Evolutionary conservation across 2,888 invertebrate species (phyloP).

Genomic region (Lepidocyrtoides sp.): DNA sequence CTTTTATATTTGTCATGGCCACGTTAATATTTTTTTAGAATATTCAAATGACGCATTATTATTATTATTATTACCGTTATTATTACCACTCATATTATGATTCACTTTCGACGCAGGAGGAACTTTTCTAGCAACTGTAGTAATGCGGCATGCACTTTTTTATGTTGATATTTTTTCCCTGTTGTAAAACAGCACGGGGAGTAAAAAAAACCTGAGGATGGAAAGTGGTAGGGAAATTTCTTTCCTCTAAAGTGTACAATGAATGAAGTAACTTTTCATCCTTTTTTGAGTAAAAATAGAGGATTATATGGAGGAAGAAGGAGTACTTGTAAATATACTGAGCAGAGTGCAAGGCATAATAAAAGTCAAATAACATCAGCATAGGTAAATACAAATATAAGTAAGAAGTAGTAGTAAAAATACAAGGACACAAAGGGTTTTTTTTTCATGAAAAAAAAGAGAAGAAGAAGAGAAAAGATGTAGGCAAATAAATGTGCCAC

Average conservation of each 20-base stretch:
- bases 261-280: neutral
- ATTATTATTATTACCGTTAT: neutral
- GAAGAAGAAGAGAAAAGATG: neutral
- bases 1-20: conserved; percentile 59
- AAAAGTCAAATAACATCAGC: conserved; percentile 46
- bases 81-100: neutral
- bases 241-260: neutral
- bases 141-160: neutral
- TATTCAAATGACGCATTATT: conserved; percentile 46
- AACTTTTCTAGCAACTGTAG: too few species aligned
- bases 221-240: neutral
- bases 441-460: too few species aligned
- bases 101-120: neutral
- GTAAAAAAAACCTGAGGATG: neutral
- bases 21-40: conserved; percentile 48
- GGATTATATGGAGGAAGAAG: conserved; percentile 5
- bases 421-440: neutral
- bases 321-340: conserved; percentile 5
- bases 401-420: neutral
- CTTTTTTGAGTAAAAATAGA: neutral
- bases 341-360: neutral
- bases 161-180: neutral
- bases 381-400: conserved; percentile 2
- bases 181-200: conserved; percentile 20
- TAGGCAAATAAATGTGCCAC: conserved; percentile 36